Percentiles rank a stretch among this genome's conserved stretches.
These are phyloP conservation scores for Pterostichus madidus DNA, from an alignment of 2,888 invertebrate genomes.

Conservation along the genomic window DNA sequence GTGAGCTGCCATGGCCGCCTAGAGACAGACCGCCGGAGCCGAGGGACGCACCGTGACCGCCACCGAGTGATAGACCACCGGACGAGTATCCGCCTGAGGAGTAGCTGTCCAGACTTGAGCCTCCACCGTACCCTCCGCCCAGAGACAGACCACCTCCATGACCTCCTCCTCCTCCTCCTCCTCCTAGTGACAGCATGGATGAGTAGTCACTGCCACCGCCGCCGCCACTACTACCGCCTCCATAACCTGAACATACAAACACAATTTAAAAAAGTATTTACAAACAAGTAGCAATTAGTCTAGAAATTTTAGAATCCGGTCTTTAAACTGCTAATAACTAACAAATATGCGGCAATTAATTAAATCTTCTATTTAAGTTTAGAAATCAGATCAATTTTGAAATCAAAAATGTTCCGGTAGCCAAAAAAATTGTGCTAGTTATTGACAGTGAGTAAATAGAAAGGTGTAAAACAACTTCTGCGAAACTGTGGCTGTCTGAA, in stretches of 20 bases:
- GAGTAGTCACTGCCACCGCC: conserved; percentile 52
- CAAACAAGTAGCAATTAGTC: not conserved
- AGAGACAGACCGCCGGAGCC: conserved; percentile 60
- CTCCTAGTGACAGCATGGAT: conserved; percentile 50
- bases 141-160: conserved; percentile 28
- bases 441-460: conserved; percentile 34
- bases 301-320: not conserved
- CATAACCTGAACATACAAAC: conserved; percentile 34
- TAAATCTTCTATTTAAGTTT: not conserved
- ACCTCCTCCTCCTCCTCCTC: conserved; percentile 4
- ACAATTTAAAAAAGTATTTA: not conserved
- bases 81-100: conserved; percentile 25
- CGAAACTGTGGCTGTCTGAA: conserved; percentile 5
- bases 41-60: conserved; percentile 18
- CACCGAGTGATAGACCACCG: conserved; percentile 15
- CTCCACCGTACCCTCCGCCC: conserved; percentile 19
- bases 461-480: conserved; percentile 36
- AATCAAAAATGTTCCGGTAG: not conserved
- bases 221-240: conserved; percentile 49
- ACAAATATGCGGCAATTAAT: conserved; percentile 14
- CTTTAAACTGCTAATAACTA: not conserved
- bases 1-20: conserved; percentile 54
- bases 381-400: conserved; percentile 9
- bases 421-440: conserved; percentile 17
- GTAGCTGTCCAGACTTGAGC: conserved; percentile 16